These are phyloP conservation scores for Oreocharis arfaki DNA, from an alignment of 2,113 vertebrate genomes.

Conservation along the genomic window DNA sequence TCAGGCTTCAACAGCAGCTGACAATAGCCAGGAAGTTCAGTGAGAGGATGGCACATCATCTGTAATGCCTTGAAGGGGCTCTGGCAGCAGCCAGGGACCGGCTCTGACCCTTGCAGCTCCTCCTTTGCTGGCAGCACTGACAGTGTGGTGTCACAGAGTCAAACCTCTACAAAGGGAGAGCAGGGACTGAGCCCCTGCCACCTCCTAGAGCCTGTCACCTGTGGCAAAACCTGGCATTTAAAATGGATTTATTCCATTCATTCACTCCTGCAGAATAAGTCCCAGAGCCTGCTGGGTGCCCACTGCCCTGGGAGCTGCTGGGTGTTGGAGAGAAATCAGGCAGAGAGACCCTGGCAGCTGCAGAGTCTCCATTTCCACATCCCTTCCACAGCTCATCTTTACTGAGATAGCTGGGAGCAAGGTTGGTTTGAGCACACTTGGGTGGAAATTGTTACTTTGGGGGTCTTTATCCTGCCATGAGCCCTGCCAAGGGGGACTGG, in stretches of 20 bases:
- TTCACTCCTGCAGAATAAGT: neutral
- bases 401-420: neutral
- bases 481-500: neutral
- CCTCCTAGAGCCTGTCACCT: neutral
- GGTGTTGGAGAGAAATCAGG: neutral
- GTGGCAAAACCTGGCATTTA: neutral
- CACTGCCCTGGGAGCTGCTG: neutral
- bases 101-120: accelerated
- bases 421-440: neutral
- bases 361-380: neutral
- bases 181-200: neutral
- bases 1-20: neutral
- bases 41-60: neutral
- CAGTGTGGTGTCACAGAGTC: neutral
- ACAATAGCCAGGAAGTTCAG: slow-evolving; percentile 21
- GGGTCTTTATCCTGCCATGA: neutral
- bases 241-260: neutral
- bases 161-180: neutral
- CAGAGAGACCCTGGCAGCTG: neutral
- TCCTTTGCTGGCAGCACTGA: neutral
- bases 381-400: neutral
- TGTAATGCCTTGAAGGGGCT: neutral
- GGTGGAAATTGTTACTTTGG: neutral
- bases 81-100: neutral
- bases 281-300: neutral